Conservation (phyloP, 2,797 vertebrate genomes). For the Channallabes apus region DNA sequence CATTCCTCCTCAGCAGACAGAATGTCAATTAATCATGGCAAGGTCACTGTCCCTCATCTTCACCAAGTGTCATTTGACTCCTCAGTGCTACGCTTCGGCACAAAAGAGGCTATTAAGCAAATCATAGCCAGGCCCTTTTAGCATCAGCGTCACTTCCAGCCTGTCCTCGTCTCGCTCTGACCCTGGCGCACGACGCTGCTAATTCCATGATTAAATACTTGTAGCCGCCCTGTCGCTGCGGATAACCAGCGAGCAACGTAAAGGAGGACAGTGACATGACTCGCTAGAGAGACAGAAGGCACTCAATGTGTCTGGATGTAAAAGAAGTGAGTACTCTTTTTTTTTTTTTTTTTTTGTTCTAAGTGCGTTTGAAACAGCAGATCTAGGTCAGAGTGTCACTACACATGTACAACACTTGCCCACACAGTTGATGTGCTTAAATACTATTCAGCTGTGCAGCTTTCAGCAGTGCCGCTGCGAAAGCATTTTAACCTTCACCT, state of each 20-base stretch:
- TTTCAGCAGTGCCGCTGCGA: not conserved
- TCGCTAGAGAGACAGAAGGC: not conserved
- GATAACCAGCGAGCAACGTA: constrained; percentile 16
- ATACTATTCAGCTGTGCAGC: not conserved
- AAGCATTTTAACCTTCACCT: constrained; percentile 13
- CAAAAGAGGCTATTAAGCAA: constrained; percentile 56
- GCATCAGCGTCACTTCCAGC: constrained; percentile 50
- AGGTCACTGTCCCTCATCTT: constrained; percentile 54
- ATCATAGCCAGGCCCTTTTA: constrained; percentile 51
- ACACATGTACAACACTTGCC: not conserved
- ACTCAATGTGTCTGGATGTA: not conserved
- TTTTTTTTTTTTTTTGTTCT: no score
- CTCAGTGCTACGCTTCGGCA: constrained; percentile 26
- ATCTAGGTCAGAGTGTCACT: not conserved
- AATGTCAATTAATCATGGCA: constrained; percentile 54
- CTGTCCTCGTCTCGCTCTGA: constrained; percentile 41
- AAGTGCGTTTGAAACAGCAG: not conserved
- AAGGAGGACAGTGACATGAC: constrained; percentile 24
- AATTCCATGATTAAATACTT: constrained; percentile 59
- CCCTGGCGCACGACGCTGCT: constrained; percentile 43
- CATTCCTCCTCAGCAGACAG: constrained; percentile 32
- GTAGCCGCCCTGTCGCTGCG: constrained; percentile 35
- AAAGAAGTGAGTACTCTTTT: not conserved
- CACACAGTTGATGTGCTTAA: not conserved
- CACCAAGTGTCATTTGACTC: constrained; percentile 49